A percentile compares a stretch with the other conserved stretches of the same genome.
Evolutionary conservation across 2,797 vertebrate species (phyloP).

Genomic region (Lacerta agilis): DNA sequence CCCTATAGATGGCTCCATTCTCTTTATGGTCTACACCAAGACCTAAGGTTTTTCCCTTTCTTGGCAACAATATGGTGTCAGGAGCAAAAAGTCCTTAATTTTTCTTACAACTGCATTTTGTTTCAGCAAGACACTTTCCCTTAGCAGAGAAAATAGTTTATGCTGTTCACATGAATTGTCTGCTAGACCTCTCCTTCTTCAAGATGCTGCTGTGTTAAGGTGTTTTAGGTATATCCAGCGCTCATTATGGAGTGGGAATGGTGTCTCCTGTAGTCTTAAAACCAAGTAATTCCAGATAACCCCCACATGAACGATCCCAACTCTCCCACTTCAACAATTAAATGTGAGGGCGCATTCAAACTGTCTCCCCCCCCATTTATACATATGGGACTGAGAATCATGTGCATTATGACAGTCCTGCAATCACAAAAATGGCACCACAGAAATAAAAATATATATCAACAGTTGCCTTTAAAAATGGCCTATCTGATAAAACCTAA

Average conservation of each 20-base stretch:
- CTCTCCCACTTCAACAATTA: background rate
- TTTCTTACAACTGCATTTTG: background rate
- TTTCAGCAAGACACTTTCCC: background rate
- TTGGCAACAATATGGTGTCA: background rate
- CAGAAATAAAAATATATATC: background rate
- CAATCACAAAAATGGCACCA: conserved; percentile 1
- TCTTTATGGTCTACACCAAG: background rate
- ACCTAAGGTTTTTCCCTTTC: background rate
- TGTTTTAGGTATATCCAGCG: background rate
- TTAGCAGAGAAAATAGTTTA: background rate
- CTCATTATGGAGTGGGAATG: background rate
- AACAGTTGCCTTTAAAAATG: background rate
- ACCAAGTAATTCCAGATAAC: background rate
- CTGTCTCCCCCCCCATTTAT: background rate
- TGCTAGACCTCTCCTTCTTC: background rate
- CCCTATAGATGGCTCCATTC: background rate
- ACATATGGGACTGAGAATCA: background rate
- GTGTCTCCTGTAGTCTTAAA: background rate
- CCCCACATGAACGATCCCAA: background rate
- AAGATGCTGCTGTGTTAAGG: background rate
- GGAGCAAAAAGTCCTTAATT: no score
- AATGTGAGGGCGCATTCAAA: background rate
- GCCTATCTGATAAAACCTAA: background rate
- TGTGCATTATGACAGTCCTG: background rate
- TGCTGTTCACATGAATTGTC: background rate